Conservation (phyloP, 37 sponge, comb jelly and placozoan genomes). For the Diacarnus erythraeanus region DNA sequence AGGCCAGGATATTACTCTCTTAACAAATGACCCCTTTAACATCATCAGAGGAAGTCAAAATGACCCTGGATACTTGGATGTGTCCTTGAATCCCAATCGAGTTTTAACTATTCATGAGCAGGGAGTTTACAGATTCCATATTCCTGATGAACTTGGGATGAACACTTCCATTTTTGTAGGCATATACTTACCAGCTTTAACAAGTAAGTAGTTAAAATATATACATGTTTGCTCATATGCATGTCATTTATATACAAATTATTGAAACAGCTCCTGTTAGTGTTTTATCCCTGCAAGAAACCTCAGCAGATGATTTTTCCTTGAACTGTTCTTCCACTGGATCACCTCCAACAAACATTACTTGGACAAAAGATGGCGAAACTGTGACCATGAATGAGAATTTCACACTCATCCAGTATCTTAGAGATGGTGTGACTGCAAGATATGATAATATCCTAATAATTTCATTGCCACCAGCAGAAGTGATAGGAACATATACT, state of each 20-base stretch:
- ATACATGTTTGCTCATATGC: background rate
- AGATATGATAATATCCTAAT: conserved; percentile 14
- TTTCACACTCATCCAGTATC: background rate
- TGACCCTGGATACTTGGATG: conserved; percentile 15
- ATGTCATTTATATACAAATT: too few relatives aligned
- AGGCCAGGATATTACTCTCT: background rate
- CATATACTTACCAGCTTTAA: conserved; percentile 15
- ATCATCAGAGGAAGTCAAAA: background rate
- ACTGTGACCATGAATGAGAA: background rate
- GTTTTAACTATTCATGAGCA: background rate
- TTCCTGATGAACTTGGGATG: background rate
- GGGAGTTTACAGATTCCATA: conserved; percentile 8
- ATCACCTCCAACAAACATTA: conserved; percentile 18
- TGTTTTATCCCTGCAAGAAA: conserved; percentile 1
- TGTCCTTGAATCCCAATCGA: background rate
- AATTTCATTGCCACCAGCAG: background rate
- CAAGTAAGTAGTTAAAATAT: background rate
- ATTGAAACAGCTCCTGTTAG: conserved; percentile 8
- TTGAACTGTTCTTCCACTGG: conserved; percentile 14
- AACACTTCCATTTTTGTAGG: background rate
- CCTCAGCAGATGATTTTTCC: background rate
- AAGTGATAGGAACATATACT: conserved; percentile 13
- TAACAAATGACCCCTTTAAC: conserved; percentile 1
- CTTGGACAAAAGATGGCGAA: conserved; percentile 15
- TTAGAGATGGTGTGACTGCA: conserved; percentile 7